A percentile compares a stretch with the other conserved stretches of the same genome.
Conservation (phyloP, 2,797 vertebrate genomes). For the Tapirus indicus region DNA sequence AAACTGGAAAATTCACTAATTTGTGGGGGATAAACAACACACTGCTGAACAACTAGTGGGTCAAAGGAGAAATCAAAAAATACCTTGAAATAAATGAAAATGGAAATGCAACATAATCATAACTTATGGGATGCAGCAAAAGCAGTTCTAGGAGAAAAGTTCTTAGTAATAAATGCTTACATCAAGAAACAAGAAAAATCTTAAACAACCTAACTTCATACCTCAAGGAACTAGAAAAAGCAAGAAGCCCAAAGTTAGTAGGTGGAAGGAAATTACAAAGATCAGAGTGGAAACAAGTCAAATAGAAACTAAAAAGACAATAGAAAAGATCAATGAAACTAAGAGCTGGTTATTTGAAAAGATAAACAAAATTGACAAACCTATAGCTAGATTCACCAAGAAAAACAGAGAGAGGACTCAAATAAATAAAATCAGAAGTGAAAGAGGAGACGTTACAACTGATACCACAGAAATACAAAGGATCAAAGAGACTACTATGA, state of each 20-base stretch:
- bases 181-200: background rate
- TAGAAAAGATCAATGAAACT: background rate
- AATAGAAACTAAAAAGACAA: background rate
- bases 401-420: background rate
- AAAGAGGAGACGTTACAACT: background rate
- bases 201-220: background rate
- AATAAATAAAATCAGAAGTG: background rate
- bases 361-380: background rate
- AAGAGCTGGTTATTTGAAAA: conserved; percentile 21
- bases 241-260: background rate
- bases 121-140: background rate
- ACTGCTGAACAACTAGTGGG: background rate
- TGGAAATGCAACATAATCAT: background rate
- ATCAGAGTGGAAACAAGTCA: background rate
- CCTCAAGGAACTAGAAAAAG: background rate
- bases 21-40: background rate
- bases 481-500: background rate
- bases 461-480: background rate
- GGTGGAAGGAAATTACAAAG: background rate
- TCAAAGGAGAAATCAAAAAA: background rate
- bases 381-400: background rate
- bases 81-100: background rate
- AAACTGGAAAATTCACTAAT: background rate
- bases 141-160: background rate
- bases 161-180: background rate